phyloP scores from a whole-genome alignment of 2,113 vertebrate species.

The Cryptoleucopteryx plumbea region DNA sequence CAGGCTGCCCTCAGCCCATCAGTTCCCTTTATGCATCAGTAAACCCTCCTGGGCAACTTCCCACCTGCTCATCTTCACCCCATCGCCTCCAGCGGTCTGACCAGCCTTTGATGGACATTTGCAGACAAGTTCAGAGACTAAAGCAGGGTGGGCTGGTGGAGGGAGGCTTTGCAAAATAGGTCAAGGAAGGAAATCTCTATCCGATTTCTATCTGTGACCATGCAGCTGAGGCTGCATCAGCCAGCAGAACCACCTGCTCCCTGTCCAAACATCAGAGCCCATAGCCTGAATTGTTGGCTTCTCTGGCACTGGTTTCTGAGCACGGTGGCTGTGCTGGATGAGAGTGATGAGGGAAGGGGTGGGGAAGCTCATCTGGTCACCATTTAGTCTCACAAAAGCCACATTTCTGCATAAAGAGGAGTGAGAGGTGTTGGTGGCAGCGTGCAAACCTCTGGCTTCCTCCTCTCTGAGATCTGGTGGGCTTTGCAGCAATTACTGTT shows the following conservation, averaged over 20 bases:
- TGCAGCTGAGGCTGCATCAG: background rate
- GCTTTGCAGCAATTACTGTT: background rate
- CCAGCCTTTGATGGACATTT: background rate
- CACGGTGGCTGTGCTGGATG: background rate
- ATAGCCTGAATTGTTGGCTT: fast-evolving
- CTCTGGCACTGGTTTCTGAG: background rate
- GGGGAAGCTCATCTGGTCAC: background rate
- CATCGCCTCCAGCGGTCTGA: fast-evolving
- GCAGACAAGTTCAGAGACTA: background rate
- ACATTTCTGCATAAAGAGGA: background rate
- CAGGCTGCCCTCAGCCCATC: background rate
- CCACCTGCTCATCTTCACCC: background rate
- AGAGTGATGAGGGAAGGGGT: background rate
- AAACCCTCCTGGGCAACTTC: background rate
- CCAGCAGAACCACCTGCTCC: background rate
- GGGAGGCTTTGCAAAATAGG: background rate
- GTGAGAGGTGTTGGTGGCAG: background rate
- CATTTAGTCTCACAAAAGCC: background rate
- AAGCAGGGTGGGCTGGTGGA: background rate
- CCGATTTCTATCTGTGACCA: fast-evolving
- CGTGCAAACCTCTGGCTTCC: background rate
- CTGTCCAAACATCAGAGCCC: background rate
- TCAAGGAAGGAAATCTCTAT: background rate
- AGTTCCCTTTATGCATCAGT: background rate
- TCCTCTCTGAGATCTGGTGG: background rate